phyloP scores from a whole-genome alignment of 2,888 invertebrate species.

The Drosophila algonquin region DNA sequence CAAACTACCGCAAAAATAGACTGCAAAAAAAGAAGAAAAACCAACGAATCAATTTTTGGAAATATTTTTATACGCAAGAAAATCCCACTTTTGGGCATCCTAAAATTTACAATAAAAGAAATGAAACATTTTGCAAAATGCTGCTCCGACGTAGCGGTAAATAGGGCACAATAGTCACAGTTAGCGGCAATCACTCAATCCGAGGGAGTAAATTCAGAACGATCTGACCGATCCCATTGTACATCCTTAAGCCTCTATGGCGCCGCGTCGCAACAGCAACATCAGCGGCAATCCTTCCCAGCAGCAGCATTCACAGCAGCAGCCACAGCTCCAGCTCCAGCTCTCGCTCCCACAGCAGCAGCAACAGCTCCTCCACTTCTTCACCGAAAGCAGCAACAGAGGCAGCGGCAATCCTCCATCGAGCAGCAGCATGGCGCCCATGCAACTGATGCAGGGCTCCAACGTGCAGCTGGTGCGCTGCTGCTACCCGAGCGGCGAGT shows the following conservation, averaged over 20 bases:
- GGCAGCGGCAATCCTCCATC: constrained; percentile 27
- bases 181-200: not conserved
- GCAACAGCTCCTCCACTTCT: constrained; percentile 42
- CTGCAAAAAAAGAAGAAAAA: constrained; percentile 41
- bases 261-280: constrained; percentile 85
- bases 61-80: constrained; percentile 48
- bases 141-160: constrained; percentile 14
- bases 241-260: constrained; percentile 81
- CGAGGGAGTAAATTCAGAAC: not conserved
- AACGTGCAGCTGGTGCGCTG: constrained; percentile 86
- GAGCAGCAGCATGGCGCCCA: constrained; percentile 76
- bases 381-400: constrained; percentile 12
- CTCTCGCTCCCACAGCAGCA: constrained; percentile 46
- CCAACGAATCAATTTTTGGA: constrained; percentile 26
- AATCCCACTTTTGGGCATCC: not conserved
- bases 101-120: not conserved
- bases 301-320: constrained; percentile 34
- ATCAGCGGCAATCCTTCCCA: constrained; percentile 54
- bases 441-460: constrained; percentile 58
- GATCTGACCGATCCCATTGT: not conserved
- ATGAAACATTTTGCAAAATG: constrained; percentile 24
- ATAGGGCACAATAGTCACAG: not conserved
- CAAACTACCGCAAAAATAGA: constrained; percentile 49
- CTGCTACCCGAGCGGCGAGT: constrained; percentile 93
- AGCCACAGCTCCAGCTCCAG: constrained; percentile 38